Percentiles rank a stretch among this genome's conserved stretches.
phyloP scores from a whole-genome alignment of 2,888 invertebrate genomes.

The Microctonus brassicae region DNA sequence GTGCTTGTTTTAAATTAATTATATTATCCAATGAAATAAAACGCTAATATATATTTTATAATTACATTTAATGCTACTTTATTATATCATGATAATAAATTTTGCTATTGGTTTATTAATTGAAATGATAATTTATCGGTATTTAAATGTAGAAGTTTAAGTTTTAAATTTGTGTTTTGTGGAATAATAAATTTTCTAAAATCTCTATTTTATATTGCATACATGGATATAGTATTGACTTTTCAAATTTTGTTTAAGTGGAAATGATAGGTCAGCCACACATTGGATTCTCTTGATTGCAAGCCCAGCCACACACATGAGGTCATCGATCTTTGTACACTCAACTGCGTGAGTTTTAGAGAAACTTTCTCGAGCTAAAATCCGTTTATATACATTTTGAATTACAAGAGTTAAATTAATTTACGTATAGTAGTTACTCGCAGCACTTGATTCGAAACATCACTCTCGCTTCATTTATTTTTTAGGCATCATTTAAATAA shows the following conservation, averaged over 20 bases:
- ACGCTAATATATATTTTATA: background rate
- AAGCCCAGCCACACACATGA: slow-evolving; percentile 9
- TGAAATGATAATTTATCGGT: too few species aligned
- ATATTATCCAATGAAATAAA: background rate
- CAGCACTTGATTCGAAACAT: background rate
- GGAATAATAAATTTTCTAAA: too few species aligned
- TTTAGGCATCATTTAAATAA: too few species aligned
- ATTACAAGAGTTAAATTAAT: background rate
- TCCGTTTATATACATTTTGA: background rate
- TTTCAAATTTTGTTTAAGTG: slow-evolving; percentile 4
- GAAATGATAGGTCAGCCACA: background rate
- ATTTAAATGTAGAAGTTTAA: too few species aligned
- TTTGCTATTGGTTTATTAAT: too few species aligned
- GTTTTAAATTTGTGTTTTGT: too few species aligned
- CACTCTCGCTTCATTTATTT: too few species aligned
- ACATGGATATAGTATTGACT: slow-evolving; percentile 9
- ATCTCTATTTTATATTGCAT: too few species aligned
- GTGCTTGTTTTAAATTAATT: background rate
- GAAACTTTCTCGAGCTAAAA: background rate
- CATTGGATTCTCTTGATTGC: slow-evolving; percentile 21
- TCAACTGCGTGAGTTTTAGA: background rate
- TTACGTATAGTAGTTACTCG: slow-evolving; percentile 6
- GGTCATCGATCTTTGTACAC: slow-evolving; percentile 19
- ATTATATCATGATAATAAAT: too few species aligned
- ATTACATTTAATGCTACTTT: too few species aligned